Evolutionary conservation across 2,888 invertebrate genomes (phyloP).

Genomic region (Noctua fimbriata): DNA sequence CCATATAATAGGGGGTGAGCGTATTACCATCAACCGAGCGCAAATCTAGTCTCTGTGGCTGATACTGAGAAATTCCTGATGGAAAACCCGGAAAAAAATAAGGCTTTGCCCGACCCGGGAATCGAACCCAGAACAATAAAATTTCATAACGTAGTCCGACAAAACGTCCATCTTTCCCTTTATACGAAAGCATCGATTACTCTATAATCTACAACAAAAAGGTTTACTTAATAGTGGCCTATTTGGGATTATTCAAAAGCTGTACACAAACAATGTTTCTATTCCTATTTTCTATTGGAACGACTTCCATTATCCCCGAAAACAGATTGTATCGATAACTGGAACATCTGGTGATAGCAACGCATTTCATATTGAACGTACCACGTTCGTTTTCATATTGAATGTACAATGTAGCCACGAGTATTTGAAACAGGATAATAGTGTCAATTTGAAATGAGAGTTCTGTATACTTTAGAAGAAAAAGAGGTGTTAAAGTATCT

Average conservation of each 20-base stretch:
- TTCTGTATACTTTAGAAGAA: not conserved
- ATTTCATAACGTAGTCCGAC: not conserved
- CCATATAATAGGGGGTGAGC: not conserved
- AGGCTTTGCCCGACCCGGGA: no score
- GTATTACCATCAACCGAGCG: not conserved
- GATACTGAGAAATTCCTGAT: not conserved
- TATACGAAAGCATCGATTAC: not conserved
- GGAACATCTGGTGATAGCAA: slow-evolving; percentile 57
- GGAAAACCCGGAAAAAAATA: no score
- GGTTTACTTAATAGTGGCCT: not conserved
- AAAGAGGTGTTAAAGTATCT: not conserved
- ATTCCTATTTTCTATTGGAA: slow-evolving; percentile 46
- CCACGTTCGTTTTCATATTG: slow-evolving; percentile 33
- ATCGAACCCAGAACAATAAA: no score
- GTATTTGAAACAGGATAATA: slow-evolving; percentile 15
- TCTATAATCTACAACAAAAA: not conserved
- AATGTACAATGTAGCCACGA: slow-evolving; percentile 20
- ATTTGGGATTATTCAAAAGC: slow-evolving; percentile 17
- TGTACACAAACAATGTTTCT: slow-evolving; percentile 18
- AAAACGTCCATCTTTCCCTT: not conserved
- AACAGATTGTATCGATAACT: slow-evolving; percentile 54
- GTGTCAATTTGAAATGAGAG: not conserved
- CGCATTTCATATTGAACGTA: slow-evolving; percentile 54
- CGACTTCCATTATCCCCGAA: slow-evolving; percentile 49
- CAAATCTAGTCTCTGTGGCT: not conserved